phyloP scores from a whole-genome alignment of 2,113 vertebrate genomes.

The Cranoglanis bouderius region DNA sequence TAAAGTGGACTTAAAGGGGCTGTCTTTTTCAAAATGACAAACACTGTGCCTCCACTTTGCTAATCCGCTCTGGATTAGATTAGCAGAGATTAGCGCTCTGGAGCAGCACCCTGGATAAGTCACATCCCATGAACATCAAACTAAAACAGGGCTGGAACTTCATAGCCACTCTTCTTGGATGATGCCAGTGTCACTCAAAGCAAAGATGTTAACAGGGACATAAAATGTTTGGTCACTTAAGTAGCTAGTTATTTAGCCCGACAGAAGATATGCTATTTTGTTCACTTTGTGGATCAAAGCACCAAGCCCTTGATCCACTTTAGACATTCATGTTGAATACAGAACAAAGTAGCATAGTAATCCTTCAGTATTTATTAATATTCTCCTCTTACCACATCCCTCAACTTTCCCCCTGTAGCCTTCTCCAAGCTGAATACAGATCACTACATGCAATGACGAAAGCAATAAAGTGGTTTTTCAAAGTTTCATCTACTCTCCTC shows the following conservation, averaged over 20 bases:
- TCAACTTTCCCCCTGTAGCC: background rate
- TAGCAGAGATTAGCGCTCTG: constrained; percentile 71
- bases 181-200: background rate
- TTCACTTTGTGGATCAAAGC: background rate
- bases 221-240: background rate
- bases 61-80: constrained; percentile 76
- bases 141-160: constrained; percentile 5
- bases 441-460: background rate
- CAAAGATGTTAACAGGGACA: background rate
- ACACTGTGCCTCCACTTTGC: constrained; percentile 59
- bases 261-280: background rate
- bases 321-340: background rate
- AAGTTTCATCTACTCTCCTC: background rate
- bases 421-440: background rate
- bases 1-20: constrained; percentile 22
- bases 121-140: constrained; percentile 68
- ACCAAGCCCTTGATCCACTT: background rate
- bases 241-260: background rate
- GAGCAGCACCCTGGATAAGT: constrained; percentile 75
- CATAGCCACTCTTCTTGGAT: background rate
- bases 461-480: background rate
- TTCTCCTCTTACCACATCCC: background rate
- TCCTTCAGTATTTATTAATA: background rate
- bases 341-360: background rate
- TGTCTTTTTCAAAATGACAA: constrained; percentile 52